Evolutionary conservation across 2,888 invertebrate species (phyloP).

Genomic region (Heliothis peltigera): DNA sequence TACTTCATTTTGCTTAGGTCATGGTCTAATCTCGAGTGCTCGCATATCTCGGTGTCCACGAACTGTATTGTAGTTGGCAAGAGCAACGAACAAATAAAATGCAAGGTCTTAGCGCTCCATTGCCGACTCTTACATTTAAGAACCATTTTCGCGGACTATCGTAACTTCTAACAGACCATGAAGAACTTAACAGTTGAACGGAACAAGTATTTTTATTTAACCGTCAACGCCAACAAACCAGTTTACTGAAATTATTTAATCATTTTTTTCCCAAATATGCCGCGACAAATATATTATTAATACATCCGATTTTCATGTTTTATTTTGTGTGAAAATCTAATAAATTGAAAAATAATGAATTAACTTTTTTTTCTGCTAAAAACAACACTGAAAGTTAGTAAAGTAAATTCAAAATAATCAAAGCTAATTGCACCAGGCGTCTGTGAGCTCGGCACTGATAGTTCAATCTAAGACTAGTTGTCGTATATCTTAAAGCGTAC

Average conservation of each 20-base stretch:
- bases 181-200: slow-evolving; percentile 18
- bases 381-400: no score
- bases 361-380: no score
- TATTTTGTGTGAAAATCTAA: no score
- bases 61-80: slow-evolving; percentile 34
- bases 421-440: neutral
- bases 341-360: no score
- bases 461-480: neutral
- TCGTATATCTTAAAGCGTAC: neutral
- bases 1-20: slow-evolving; percentile 36
- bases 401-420: no score
- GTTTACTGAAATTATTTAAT: no score
- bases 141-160: slow-evolving; percentile 25
- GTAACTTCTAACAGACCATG: slow-evolving; percentile 42
- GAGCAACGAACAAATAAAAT: slow-evolving; percentile 55
- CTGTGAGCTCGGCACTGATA: no score
- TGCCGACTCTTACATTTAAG: slow-evolving; percentile 30
- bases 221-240: no score
- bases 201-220: neutral
- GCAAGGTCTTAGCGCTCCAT: slow-evolving; percentile 62
- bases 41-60: slow-evolving; percentile 23
- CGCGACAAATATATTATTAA: no score
- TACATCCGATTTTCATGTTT: no score
- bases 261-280: no score
- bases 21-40: slow-evolving; percentile 20